Percentiles rank a stretch among this genome's conserved stretches.
Conservation (phyloP, 2,113 vertebrate species). For the Xenus cinereus region DNA sequence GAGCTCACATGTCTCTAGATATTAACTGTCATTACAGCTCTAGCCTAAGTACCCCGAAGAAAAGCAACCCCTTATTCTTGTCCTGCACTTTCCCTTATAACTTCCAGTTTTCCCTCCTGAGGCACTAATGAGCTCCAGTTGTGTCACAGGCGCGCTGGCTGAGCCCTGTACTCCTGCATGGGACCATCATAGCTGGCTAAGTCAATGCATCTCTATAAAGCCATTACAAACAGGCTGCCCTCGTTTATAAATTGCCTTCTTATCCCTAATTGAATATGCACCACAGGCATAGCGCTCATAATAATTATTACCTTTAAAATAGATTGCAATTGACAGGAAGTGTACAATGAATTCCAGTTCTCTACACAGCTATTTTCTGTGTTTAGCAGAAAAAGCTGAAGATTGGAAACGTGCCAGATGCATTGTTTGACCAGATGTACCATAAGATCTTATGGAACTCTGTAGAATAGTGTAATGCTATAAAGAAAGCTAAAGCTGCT, state of each 20-base stretch:
- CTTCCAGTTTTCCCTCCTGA: not conserved
- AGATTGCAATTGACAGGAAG: conserved; percentile 1
- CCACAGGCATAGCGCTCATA: not conserved
- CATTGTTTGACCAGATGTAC: conserved; percentile 57
- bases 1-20: not conserved
- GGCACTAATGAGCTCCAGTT: not conserved
- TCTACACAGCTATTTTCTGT: conserved; percentile 12
- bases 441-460: conserved; percentile 24
- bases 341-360: not conserved
- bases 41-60: not conserved
- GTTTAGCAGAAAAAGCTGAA: conserved; percentile 16
- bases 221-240: not conserved
- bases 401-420: not conserved
- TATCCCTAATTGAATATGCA: not conserved
- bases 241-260: not conserved
- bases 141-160: not conserved
- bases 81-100: not conserved
- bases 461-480: not conserved
- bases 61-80: not conserved
- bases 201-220: not conserved
- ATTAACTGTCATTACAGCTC: not conserved
- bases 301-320: conserved; percentile 45
- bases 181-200: not conserved
- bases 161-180: not conserved
- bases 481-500: conserved; percentile 34